Percentiles rank a stretch among this genome's conserved stretches.
phyloP scores from a whole-genome alignment of 2,888 invertebrate genomes.

The Thereva unica region DNA sequence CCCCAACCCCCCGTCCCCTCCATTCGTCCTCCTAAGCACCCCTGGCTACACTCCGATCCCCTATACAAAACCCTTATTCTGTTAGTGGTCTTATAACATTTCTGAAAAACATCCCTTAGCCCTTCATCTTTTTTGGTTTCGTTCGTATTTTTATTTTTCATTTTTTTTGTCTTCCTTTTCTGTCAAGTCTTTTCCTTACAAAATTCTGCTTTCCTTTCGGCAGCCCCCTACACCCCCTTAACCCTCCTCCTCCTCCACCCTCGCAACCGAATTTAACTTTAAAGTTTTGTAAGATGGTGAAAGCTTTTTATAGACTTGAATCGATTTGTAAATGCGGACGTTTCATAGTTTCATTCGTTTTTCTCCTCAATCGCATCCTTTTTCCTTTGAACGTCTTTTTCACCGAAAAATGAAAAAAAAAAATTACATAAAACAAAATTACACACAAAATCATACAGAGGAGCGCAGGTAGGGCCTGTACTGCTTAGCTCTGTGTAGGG shows the following conservation, averaged over 20 bases:
- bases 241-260: background rate
- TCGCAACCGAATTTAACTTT: background rate
- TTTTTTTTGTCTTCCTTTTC: no score
- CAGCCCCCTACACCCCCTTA: background rate
- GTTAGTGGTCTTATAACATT: no score
- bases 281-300: constrained; percentile 7
- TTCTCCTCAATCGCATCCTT: constrained; percentile 13
- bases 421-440: background rate
- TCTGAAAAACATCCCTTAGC: no score
- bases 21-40: background rate
- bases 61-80: no score
- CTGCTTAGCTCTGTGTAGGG: no score
- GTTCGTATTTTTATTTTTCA: no score
- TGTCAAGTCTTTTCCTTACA: background rate
- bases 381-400: constrained; percentile 8
- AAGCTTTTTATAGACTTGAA: constrained; percentile 13
- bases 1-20: background rate
- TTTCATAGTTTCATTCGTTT: constrained; percentile 10
- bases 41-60: background rate
- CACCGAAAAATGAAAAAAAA: background rate
- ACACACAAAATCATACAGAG: background rate
- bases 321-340: constrained; percentile 12
- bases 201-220: background rate
- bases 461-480: background rate
- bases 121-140: no score